Percentiles rank a stretch among this genome's conserved stretches.
phyloP scores from a whole-genome alignment of 2,888 invertebrate genomes.

The Andricus curvator region DNA sequence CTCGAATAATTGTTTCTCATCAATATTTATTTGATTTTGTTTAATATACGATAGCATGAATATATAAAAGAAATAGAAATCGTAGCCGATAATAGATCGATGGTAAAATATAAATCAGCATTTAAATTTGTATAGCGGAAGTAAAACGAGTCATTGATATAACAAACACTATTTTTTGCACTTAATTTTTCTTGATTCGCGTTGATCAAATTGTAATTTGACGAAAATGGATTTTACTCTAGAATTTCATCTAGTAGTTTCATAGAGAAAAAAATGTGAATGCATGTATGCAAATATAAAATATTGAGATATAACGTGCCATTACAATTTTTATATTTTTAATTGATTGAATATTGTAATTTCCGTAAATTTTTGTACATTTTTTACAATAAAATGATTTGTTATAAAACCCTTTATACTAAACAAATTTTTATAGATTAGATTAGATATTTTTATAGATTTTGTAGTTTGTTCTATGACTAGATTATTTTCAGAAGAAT shows the following conservation, averaged over 20 bases:
- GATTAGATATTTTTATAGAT: neutral
- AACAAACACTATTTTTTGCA: slow-evolving; percentile 29
- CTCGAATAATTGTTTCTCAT: neutral
- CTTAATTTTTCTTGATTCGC: neutral
- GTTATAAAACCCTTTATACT: slow-evolving; percentile 40
- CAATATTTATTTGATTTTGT: neutral
- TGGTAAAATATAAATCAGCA: slow-evolving; percentile 44
- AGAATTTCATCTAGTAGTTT: neutral
- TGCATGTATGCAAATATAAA: slow-evolving; percentile 5
- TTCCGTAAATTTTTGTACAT: slow-evolving; percentile 57
- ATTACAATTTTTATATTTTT: slow-evolving; percentile 41
- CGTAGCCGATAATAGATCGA: slow-evolving; percentile 30
- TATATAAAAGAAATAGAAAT: slow-evolving; percentile 14
- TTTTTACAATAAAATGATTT: slow-evolving; percentile 62
- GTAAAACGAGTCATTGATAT: slow-evolving; percentile 13
- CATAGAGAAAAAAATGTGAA: neutral
- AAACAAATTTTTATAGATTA: neutral
- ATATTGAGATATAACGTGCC: slow-evolving; percentile 36
- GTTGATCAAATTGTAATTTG: neutral
- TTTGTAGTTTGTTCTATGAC: neutral
- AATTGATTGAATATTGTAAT: slow-evolving; percentile 32
- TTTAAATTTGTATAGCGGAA: slow-evolving; percentile 44
- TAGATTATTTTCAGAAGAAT: slow-evolving; percentile 7
- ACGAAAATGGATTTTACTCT: neutral
- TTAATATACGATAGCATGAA: neutral